Evolutionary conservation across 2,797 vertebrate species (phyloP).

Genomic region (Helarctos malayanus): DNA sequence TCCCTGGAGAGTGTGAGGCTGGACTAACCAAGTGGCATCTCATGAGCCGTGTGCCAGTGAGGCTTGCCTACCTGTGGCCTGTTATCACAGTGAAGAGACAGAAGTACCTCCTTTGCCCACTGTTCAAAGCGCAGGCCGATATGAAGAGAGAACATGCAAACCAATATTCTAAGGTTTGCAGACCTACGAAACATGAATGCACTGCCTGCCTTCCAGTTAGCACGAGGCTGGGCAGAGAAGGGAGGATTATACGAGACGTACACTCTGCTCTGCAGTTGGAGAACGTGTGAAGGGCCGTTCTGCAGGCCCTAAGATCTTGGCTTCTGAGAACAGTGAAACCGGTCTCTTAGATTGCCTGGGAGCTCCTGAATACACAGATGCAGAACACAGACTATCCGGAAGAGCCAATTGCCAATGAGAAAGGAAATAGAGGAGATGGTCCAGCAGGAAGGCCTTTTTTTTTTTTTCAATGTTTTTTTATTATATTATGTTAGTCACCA

Average conservation of each 20-base stretch:
- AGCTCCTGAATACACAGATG: neutral
- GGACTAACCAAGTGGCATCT: neutral
- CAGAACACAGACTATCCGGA: neutral
- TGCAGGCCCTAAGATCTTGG: neutral
- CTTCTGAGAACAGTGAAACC: neutral
- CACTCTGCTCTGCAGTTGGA: neutral
- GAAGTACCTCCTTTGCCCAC: neutral
- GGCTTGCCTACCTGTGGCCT: neutral
- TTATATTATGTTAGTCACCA: too few relatives aligned
- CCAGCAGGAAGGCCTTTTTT: neutral
- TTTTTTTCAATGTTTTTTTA: too few relatives aligned
- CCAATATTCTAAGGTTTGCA: neutral
- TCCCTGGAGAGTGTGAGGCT: neutral
- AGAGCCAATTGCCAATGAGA: neutral
- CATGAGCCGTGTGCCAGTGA: neutral
- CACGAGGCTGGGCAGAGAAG: neutral
- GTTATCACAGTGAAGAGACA: rapidly evolving
- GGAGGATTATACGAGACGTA: neutral
- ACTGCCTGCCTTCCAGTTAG: neutral
- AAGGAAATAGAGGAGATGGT: neutral
- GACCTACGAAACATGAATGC: neutral
- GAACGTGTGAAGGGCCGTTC: neutral
- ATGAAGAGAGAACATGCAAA: neutral
- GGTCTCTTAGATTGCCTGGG: neutral
- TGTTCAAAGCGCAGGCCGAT: neutral